Evolutionary conservation across 2,888 invertebrate species (phyloP).

Genomic region (Noctua pronuba): DNA sequence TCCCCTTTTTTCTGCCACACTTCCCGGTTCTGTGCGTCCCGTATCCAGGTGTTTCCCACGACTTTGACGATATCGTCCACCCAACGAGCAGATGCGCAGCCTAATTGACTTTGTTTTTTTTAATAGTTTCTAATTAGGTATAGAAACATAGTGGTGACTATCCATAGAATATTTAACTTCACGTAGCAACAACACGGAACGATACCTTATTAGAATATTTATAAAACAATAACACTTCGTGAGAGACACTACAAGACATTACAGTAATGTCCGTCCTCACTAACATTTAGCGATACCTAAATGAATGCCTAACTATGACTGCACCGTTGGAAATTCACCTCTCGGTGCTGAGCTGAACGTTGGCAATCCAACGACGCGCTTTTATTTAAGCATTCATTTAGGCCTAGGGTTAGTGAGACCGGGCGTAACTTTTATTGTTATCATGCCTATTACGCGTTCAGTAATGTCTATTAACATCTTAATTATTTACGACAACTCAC

Average conservation of each 20-base stretch:
- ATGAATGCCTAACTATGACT: not conserved
- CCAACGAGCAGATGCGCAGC: too few relatives aligned
- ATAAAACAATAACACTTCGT: slow-evolving; percentile 18
- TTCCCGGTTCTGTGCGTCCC: too few relatives aligned
- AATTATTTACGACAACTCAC: not conserved
- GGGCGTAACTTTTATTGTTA: slow-evolving; percentile 7
- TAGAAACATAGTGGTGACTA: not conserved
- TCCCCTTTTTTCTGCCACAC: too few relatives aligned
- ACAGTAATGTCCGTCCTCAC: not conserved
- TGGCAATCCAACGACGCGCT: not conserved
- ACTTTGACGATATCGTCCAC: too few relatives aligned
- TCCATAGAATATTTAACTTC: not conserved
- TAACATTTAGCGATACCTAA: not conserved
- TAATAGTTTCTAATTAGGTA: not conserved
- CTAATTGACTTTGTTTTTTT: too few relatives aligned
- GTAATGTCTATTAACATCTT: not conserved
- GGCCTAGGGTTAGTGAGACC: not conserved
- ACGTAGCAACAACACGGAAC: not conserved
- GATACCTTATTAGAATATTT: slow-evolving; percentile 10
- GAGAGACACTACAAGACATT: not conserved
- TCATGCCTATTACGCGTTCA: not conserved
- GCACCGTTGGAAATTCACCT: not conserved
- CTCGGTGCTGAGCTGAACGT: not conserved
- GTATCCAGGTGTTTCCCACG: too few relatives aligned
- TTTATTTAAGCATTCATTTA: not conserved